Evolutionary conservation across 2,113 vertebrate species (phyloP).

Genomic region (Pomatostomus ruficeps): DNA sequence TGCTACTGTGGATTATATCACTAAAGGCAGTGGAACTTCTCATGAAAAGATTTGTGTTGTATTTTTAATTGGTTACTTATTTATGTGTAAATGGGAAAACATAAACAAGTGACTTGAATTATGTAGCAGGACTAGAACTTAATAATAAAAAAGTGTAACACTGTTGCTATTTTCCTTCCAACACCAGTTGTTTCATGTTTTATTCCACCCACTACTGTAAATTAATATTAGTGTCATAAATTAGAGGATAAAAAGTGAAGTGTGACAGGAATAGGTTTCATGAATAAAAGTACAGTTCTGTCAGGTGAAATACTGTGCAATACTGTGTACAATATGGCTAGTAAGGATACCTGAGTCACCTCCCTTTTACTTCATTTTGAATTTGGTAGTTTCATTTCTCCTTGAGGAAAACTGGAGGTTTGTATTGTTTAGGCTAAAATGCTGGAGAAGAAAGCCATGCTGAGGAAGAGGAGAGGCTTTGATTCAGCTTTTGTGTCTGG

Average conservation of each 20-base stretch:
- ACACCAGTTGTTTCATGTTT: not conserved
- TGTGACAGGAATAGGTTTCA: not conserved
- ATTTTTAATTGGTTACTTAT: not conserved
- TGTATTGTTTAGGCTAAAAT: slow-evolving; percentile 32
- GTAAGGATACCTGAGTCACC: not conserved
- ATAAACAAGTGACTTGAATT: not conserved
- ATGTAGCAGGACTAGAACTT: not conserved
- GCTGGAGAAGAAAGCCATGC: not conserved
- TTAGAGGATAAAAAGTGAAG: not conserved
- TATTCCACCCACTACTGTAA: not conserved
- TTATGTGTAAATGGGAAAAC: not conserved
- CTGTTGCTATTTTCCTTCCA: not conserved
- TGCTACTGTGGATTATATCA: not conserved
- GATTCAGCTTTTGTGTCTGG: slow-evolving; percentile 51
- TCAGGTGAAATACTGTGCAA: not conserved
- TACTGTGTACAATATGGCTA: not conserved
- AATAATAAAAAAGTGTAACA: not conserved
- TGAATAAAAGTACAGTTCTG: not conserved
- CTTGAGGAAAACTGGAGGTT: not conserved
- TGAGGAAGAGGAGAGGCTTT: slow-evolving; percentile 39
- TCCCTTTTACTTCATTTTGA: not conserved
- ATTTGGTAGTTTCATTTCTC: not conserved
- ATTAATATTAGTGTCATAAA: not conserved
- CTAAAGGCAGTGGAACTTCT: not conserved
- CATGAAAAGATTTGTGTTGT: not conserved